Evolutionary conservation across 2,797 vertebrate genomes (phyloP).

Genomic region (Scarus forsteni): DNA sequence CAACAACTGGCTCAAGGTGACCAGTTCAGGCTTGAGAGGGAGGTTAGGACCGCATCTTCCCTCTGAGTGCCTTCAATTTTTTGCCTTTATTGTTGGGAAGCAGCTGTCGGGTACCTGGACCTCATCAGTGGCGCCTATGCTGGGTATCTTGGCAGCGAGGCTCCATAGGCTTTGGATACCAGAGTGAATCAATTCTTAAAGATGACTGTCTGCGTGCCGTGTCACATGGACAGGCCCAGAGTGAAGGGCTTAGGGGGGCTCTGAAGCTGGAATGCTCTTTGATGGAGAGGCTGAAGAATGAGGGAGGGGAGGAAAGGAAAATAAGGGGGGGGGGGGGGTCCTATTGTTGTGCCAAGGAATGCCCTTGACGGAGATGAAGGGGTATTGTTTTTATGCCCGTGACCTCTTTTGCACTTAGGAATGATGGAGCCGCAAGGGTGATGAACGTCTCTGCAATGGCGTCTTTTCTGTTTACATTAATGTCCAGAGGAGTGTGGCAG

Average conservation of each 20-base stretch:
- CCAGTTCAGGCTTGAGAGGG: conserved; percentile 78
- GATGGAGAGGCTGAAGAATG: conserved; percentile 81
- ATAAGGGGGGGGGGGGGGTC: conserved; percentile 67
- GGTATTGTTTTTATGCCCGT: conserved; percentile 75
- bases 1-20: conserved; percentile 88
- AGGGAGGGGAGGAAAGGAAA: conserved; percentile 82
- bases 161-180: conserved; percentile 84
- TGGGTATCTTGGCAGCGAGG: conserved; percentile 84
- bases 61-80: conserved; percentile 84
- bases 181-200: conserved; percentile 87
- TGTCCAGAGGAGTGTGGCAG: conserved; percentile 10
- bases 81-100: conserved; percentile 84
- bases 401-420: conserved; percentile 67
- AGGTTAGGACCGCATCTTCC: conserved; percentile 83
- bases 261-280: conserved; percentile 85
- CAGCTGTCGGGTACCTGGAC: conserved; percentile 88
- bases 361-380: conserved; percentile 79
- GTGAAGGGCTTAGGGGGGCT: conserved; percentile 83
- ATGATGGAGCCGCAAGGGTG: conserved; percentile 43
- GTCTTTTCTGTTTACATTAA: conserved; percentile 41
- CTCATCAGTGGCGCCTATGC: conserved; percentile 80
- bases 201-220: conserved; percentile 84
- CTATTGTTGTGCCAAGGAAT: conserved; percentile 84
- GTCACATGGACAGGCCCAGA: conserved; percentile 77
- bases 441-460: conserved; percentile 35